Base-by-base conservation (phyloP, 2,113 vertebrate genomes). In the Tauraco erythrolophus region DNA sequence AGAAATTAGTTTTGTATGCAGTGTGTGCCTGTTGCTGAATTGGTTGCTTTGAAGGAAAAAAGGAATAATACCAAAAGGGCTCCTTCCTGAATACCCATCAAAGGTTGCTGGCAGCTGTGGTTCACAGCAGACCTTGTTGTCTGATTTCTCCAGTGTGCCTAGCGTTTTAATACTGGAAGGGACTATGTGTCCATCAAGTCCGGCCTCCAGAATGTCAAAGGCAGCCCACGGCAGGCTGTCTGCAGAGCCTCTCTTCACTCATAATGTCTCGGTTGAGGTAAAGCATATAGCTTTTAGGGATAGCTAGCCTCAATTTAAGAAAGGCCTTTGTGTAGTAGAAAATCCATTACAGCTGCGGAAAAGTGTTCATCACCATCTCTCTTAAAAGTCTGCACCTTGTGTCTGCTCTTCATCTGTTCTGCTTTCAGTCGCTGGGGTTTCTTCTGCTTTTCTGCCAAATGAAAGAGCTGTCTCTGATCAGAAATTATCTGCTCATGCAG, bases 401-500 rank as follows among this genome's bases (percentile, higher is more conserved):
- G 65, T 84, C 69, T 89, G 87, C 60, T 89, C 51, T 84, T 95
- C 77, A 25, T 89, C 87, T 88, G 11, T 66, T 94, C 57, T 66
- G 24, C 84, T 82, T 88, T 76, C 56, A 76, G 39, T 64, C 12
- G 3, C 74, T 37, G 75, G 39, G 27, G 15, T 77, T 94, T 81
- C 60, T 95, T 56, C 41, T 60, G 65, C 64, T 89, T 79, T 95
- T 79, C 69, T 76, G 53, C 53, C 24, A 33, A 92, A 78, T 51
- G 46, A 71, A 88, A 93, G 74, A 89, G 69, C 65, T 89, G 62
- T 62, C 84, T 94, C 80, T 82, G 76, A 95, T 93, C 64, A 91
- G 89, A 85, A 96, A 92, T 96, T 84, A 88, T 78, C 92, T 76
- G 22, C 61, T 88, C 57, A 33, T 37, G 37, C 46, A 60, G 84